phyloP scores from a whole-genome alignment of 2,888 invertebrate genomes.

The Perizoma affinitatum region DNA sequence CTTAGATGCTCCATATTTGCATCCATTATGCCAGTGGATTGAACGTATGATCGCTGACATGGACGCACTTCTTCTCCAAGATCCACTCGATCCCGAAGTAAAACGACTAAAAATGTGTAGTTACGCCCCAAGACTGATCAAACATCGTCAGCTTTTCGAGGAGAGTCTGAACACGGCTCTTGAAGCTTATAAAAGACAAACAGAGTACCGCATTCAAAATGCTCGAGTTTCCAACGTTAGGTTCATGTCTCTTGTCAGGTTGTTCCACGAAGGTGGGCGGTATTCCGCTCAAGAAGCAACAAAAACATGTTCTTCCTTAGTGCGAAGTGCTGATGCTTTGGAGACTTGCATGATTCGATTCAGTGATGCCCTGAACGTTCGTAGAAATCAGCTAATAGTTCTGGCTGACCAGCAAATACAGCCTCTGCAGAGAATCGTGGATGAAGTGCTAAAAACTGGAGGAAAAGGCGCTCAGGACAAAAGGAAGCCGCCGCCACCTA shows the following conservation, averaged over 20 bases:
- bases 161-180: conserved; percentile 57
- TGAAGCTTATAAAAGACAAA: conserved; percentile 47
- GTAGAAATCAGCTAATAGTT: conserved; percentile 52
- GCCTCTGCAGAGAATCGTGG: conserved; percentile 53
- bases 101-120: conserved; percentile 65
- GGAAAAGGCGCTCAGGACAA: conserved; percentile 42
- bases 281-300: conserved; percentile 61
- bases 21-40: conserved; percentile 61
- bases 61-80: conserved; percentile 43
- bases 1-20: conserved; percentile 55
- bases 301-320: conserved; percentile 49
- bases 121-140: conserved; percentile 59
- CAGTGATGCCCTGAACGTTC: conserved; percentile 53
- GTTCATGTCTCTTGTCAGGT: conserved; percentile 56
- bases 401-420: conserved; percentile 54
- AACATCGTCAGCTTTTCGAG: conserved; percentile 57
- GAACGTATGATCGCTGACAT: conserved; percentile 51
- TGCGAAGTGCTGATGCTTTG: conserved; percentile 58
- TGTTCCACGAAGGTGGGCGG: conserved; percentile 63
- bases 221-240: conserved; percentile 68
- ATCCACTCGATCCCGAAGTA: conserved; percentile 51
- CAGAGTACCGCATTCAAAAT: conserved; percentile 60
- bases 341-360: conserved; percentile 52
- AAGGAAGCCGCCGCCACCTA: conserved; percentile 43
- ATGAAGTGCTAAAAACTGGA: conserved; percentile 47